Percentiles rank a stretch among this genome's conserved stretches.
Conservation (phyloP, 2,113 vertebrate species). For the Motacilla tschutschensis region DNA sequence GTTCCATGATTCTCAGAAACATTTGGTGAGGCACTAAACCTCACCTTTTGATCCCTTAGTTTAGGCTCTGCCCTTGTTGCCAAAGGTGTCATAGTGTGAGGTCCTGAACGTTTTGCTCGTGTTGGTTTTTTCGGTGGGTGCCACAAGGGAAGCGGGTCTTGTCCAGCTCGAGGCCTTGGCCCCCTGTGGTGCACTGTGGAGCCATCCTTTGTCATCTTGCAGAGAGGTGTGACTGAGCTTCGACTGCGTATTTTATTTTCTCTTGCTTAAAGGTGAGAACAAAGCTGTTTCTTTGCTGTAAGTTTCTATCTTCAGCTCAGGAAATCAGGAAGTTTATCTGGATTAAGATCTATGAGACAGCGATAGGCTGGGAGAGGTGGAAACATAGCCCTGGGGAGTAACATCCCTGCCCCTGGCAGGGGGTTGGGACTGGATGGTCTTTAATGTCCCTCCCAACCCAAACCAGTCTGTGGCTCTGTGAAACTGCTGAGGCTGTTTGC, state of each 20-base stretch:
- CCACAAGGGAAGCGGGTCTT: accelerated
- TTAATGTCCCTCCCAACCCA: background rate
- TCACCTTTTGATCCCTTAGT: background rate
- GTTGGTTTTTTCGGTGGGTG: background rate
- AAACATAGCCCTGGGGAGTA: background rate
- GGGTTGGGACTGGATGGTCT: background rate
- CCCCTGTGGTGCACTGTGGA: background rate
- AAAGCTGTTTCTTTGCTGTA: background rate
- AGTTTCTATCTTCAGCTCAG: background rate
- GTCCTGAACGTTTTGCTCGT: accelerated
- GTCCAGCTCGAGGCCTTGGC: background rate
- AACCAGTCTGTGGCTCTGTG: background rate
- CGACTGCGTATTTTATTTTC: background rate
- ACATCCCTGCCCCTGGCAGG: background rate
- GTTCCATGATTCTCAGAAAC: background rate
- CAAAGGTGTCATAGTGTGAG: accelerated
- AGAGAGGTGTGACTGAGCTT: background rate
- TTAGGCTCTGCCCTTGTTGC: background rate
- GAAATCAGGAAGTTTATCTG: background rate
- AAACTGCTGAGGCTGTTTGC: background rate
- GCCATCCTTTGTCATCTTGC: accelerated
- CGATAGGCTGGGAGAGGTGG: background rate
- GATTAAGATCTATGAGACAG: background rate
- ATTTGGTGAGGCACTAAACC: background rate
- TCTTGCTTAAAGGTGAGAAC: background rate